Evolutionary conservation across 2,888 invertebrate species (phyloP).

Genomic region (Abscondita cerata): DNA sequence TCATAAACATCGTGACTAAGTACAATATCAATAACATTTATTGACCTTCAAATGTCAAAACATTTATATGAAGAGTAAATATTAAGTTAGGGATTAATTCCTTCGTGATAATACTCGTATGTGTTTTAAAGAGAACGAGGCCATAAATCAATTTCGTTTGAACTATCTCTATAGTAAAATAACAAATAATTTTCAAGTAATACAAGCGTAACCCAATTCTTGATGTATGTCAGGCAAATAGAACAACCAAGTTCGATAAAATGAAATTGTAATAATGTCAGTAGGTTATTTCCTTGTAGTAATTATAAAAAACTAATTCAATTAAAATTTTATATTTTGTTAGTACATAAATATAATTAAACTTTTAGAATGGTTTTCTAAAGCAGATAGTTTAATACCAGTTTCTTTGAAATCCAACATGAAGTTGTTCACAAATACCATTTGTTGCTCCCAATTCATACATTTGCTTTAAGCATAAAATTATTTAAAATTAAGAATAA

Average conservation of each 20-base stretch:
- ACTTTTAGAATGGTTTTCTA: too few species aligned
- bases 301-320: not conserved
- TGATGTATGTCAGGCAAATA: conserved; percentile 25
- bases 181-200: conserved; percentile 22
- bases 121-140: conserved; percentile 8
- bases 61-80: not conserved
- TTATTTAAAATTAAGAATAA: too few species aligned
- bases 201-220: conserved; percentile 21
- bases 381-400: too few species aligned
- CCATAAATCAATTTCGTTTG: conserved; percentile 4
- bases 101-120: not conserved
- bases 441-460: too few species aligned
- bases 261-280: conserved; percentile 17
- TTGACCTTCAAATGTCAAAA: conserved; percentile 2
- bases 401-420: too few species aligned
- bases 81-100: not conserved
- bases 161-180: conserved; percentile 10
- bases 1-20: too few species aligned
- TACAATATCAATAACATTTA: too few species aligned
- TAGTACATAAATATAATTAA: too few species aligned
- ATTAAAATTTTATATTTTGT: too few species aligned
- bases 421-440: too few species aligned
- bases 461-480: too few species aligned
- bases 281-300: conserved; percentile 19
- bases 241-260: conserved; percentile 19